Evolutionary conservation across 37 sponge, comb jelly and placozoan species (phyloP).

Genomic region (Agelas oroides): DNA sequence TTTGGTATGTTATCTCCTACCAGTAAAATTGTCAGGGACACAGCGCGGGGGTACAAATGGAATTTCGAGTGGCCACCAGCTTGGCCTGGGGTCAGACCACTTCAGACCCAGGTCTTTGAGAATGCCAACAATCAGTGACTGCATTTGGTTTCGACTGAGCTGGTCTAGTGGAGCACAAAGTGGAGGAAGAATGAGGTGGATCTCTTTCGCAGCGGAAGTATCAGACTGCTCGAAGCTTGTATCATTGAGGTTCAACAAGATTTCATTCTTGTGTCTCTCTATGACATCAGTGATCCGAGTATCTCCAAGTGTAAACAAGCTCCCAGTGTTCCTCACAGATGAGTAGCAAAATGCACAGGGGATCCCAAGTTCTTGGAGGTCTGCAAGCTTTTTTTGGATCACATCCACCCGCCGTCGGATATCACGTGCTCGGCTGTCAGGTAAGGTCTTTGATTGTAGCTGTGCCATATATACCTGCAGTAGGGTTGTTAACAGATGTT

Average conservation of each 20-base stretch:
- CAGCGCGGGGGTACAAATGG: slow-evolving; percentile 60
- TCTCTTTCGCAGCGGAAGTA: slow-evolving; percentile 10
- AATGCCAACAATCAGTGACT: slow-evolving; percentile 66
- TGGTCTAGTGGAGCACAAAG: slow-evolving; percentile 56
- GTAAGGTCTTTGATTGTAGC: slow-evolving; percentile 2
- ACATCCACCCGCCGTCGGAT: slow-evolving; percentile 66
- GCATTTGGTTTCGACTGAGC: slow-evolving; percentile 37
- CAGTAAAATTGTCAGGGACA: slow-evolving; percentile 52
- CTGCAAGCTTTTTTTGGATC: slow-evolving; percentile 73
- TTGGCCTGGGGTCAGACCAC: slow-evolving; percentile 70
- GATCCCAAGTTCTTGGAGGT: slow-evolving; percentile 66
- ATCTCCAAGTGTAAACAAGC: slow-evolving; percentile 69
- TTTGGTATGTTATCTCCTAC: slow-evolving; percentile 17
- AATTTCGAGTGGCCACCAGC: slow-evolving; percentile 68
- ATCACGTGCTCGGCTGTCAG: slow-evolving; percentile 54
- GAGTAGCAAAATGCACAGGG: slow-evolving; percentile 70
- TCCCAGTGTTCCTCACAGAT: slow-evolving; percentile 65
- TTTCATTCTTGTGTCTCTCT: slow-evolving; percentile 60
- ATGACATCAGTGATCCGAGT: slow-evolving; percentile 65
- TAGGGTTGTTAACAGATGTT: too few species aligned
- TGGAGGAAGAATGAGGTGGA: slow-evolving; percentile 68
- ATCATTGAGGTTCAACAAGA: slow-evolving; percentile 42
- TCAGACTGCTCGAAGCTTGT: not conserved
- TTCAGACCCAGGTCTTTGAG: slow-evolving; percentile 64
- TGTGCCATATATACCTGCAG: slow-evolving; percentile 14